Conservation (phyloP, 2,797 vertebrate genomes). For the Tragopan temminckii region DNA sequence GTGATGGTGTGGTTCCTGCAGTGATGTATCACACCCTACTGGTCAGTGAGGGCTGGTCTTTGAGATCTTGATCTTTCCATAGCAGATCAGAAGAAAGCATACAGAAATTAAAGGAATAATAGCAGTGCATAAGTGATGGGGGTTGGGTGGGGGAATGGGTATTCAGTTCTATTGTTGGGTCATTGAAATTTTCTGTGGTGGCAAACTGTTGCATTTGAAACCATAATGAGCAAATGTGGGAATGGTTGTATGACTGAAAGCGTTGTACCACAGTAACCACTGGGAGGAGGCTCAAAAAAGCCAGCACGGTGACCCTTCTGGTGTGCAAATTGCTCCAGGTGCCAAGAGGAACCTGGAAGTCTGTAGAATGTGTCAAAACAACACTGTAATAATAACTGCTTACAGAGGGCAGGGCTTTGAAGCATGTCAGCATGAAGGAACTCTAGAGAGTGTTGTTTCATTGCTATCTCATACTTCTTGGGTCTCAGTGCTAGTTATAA, state of each 20-base stretch:
- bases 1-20: not conserved
- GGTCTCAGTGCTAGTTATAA: slow-evolving; percentile 2
- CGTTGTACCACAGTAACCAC: not conserved
- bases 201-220: slow-evolving; percentile 19
- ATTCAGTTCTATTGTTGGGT: slow-evolving; percentile 40
- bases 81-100: not conserved
- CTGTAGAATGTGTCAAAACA: slow-evolving; percentile 61
- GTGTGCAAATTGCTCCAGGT: slow-evolving; percentile 64
- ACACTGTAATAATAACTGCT: slow-evolving; percentile 65
- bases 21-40: not conserved
- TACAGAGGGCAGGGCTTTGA: slow-evolving; percentile 44
- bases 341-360: slow-evolving; percentile 60
- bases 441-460: not conserved
- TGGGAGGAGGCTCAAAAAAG: slow-evolving; percentile 53
- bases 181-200: slow-evolving; percentile 34
- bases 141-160: not conserved
- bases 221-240: slow-evolving; percentile 27
- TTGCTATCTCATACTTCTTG: not conserved
- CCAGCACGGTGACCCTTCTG: slow-evolving; percentile 8
- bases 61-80: not conserved
- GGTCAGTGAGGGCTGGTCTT: not conserved
- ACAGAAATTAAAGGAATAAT: not conserved
- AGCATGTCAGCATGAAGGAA: slow-evolving; percentile 30
- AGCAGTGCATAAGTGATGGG: not conserved
- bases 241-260: slow-evolving; percentile 58